These are phyloP conservation scores for Horisme vitalbata DNA, from an alignment of 2,888 invertebrate genomes.

Conservation along the genomic window DNA sequence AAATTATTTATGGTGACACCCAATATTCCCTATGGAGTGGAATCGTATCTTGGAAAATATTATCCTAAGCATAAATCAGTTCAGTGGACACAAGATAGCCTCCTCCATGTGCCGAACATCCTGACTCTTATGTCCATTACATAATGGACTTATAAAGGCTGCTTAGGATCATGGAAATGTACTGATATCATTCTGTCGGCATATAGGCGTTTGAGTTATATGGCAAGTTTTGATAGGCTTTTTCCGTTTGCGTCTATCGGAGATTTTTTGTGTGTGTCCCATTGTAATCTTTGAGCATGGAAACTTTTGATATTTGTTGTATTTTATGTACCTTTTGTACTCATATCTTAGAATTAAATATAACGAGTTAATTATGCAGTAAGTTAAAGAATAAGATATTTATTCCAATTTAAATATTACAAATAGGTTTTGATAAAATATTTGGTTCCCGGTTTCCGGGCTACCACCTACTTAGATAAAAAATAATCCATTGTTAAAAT, in stretches of 20 bases:
- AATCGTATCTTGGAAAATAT: slow-evolving; percentile 57
- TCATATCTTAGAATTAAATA: too few relatives aligned
- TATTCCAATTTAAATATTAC: too few relatives aligned
- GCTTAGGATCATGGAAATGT: slow-evolving; percentile 62
- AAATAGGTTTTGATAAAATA: too few relatives aligned
- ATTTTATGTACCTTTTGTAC: slow-evolving; percentile 6
- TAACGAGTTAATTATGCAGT: too few relatives aligned
- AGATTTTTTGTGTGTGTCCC: slow-evolving; percentile 28
- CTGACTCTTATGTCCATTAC: slow-evolving; percentile 54
- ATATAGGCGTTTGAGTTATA: slow-evolving; percentile 55
- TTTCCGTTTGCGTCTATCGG: slow-evolving; percentile 44
- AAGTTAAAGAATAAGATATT: too few relatives aligned
- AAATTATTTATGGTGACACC: slow-evolving; percentile 56
- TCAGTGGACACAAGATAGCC: slow-evolving; percentile 51
- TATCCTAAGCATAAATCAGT: slow-evolving; percentile 65
- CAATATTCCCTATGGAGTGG: slow-evolving; percentile 42
- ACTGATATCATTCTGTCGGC: slow-evolving; percentile 46
- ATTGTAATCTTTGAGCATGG: slow-evolving; percentile 7
- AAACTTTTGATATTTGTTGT: slow-evolving; percentile 17
- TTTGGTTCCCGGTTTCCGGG: too few relatives aligned
- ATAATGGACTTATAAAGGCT: slow-evolving; percentile 64
- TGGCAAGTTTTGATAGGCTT: slow-evolving; percentile 57
- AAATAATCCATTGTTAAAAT: too few relatives aligned
- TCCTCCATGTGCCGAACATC: slow-evolving; percentile 53
- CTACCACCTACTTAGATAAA: too few relatives aligned